Evolutionary conservation across 2,113 vertebrate species (phyloP).

Genomic region (Accipiter virgatus): DNA sequence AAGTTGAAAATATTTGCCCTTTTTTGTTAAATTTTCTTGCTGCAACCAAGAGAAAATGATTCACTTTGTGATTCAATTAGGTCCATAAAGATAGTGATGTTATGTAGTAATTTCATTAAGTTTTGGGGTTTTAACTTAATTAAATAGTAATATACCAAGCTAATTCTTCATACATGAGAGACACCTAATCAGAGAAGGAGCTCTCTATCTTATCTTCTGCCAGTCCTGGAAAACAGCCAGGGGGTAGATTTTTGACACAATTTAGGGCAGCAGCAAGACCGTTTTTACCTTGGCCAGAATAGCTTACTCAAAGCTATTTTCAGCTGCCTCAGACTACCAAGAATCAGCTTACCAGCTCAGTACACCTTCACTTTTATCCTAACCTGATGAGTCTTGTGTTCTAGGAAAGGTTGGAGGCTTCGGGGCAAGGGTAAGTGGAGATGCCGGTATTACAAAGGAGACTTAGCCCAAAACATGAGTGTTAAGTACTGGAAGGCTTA

Average conservation of each 20-base stretch:
- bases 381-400: background rate
- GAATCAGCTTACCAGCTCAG: background rate
- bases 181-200: background rate
- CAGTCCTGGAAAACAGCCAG: background rate
- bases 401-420: background rate
- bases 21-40: background rate
- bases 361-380: background rate
- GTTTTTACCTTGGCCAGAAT: background rate
- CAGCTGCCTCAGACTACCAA: background rate
- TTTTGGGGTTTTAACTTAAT: background rate
- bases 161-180: background rate
- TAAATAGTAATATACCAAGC: background rate
- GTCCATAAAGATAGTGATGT: background rate
- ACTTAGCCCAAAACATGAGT: background rate
- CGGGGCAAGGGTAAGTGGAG: background rate
- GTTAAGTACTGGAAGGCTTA: background rate
- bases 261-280: background rate
- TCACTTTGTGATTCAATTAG: background rate
- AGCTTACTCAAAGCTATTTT: background rate
- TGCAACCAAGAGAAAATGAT: background rate
- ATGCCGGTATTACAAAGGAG: background rate
- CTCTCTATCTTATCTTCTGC: background rate
- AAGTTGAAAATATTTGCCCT: background rate
- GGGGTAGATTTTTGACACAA: background rate
- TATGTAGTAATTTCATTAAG: background rate